These are phyloP conservation scores for Scaptomyza pallida DNA, from an alignment of 1,140 invertebrate species.

Conservation along the genomic window DNA sequence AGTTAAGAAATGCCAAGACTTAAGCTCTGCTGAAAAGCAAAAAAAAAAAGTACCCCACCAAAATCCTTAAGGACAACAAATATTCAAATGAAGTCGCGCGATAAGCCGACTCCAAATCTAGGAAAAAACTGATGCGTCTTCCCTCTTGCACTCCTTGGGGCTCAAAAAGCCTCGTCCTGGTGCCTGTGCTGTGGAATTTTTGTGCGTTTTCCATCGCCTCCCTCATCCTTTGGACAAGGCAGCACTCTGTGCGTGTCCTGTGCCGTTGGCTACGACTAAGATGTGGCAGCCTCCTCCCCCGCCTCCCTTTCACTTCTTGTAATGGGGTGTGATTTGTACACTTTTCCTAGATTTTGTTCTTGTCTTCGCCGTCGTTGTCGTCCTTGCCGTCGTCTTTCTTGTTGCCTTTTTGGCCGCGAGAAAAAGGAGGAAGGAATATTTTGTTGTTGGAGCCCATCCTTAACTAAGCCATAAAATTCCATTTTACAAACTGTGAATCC, in stretches of 20 bases:
- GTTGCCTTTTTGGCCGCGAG: slow-evolving; percentile 52
- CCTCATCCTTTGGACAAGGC: no score
- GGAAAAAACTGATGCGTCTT: slow-evolving; percentile 59
- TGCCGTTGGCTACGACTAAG: slow-evolving; percentile 33
- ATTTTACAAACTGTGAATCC: slow-evolving; percentile 84
- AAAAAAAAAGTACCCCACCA: background rate
- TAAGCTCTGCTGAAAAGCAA: slow-evolving; percentile 30
- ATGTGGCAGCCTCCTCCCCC: background rate
- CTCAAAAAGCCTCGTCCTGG: slow-evolving; percentile 8
- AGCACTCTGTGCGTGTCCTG: slow-evolving; percentile 43
- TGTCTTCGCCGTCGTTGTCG: slow-evolving; percentile 22
- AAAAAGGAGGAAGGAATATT: slow-evolving; percentile 47
- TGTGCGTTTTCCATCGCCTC: background rate
- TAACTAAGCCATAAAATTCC: slow-evolving; percentile 83
- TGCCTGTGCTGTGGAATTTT: slow-evolving; percentile 51
- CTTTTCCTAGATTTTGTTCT: slow-evolving; percentile 46
- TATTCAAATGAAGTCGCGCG: slow-evolving; percentile 83
- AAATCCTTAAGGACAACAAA: slow-evolving; percentile 52
- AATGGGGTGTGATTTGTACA: slow-evolving; percentile 84
- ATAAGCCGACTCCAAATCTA: slow-evolving; percentile 81
- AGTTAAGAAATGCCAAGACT: slow-evolving; percentile 19
- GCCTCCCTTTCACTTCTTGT: slow-evolving; percentile 32
- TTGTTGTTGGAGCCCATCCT: slow-evolving; percentile 28
- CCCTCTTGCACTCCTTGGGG: background rate
- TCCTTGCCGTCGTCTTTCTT: slow-evolving; percentile 15